Percentiles rank a stretch among this genome's conserved stretches.
Conservation (phyloP, 2,797 vertebrate genomes). For the Malacoctenus gilli region DNA sequence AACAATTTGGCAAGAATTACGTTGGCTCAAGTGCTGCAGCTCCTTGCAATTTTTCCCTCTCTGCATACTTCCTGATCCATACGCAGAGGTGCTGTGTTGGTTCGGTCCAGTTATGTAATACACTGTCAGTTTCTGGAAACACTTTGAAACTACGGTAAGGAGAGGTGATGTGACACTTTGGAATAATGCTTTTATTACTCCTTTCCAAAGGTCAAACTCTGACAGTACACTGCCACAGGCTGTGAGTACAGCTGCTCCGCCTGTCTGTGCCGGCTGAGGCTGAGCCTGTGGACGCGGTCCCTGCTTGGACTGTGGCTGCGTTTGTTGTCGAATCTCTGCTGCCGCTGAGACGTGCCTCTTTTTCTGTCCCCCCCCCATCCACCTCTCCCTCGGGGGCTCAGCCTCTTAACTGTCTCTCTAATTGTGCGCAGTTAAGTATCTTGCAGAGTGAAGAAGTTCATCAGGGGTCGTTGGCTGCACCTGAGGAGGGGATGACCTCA, state of each 20-base stretch:
- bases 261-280: background rate
- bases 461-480: too few species aligned
- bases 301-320: background rate
- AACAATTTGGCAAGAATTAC: too few species aligned
- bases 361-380: too few species aligned
- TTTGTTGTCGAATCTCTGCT: background rate
- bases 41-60: background rate
- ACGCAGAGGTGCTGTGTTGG: background rate
- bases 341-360: too few species aligned
- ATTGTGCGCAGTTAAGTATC: too few species aligned
- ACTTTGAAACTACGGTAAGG: constrained; percentile 1
- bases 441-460: too few species aligned
- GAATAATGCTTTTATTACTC: constrained; percentile 13
- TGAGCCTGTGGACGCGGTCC: background rate
- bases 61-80: background rate
- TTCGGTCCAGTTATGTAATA: background rate
- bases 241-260: constrained; percentile 1
- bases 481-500: too few species aligned
- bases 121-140: background rate
- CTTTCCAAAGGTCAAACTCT: constrained; percentile 24
- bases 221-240: background rate
- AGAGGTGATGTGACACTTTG: constrained; percentile 13
- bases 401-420: too few species aligned
- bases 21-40: too few species aligned
- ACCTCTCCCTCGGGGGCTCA: too few species aligned